Conservation (phyloP, 2,113 vertebrate genomes). For the Salvelinus alpinus region DNA sequence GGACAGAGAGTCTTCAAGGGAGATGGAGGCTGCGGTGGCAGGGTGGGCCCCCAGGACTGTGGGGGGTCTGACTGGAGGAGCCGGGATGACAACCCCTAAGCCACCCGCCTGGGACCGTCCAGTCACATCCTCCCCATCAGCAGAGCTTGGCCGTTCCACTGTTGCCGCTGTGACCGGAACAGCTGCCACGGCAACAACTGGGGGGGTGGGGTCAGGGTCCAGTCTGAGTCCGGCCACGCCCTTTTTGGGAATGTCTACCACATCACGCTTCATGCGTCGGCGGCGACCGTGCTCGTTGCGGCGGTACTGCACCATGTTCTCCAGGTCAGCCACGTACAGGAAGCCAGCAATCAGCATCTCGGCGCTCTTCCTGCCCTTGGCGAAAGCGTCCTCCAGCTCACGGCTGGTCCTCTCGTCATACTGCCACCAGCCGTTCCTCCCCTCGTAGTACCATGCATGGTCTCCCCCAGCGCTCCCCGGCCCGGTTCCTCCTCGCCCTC, state of each 20-base stretch:
- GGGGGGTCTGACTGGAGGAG: constrained; percentile 76
- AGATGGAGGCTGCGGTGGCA: constrained; percentile 67
- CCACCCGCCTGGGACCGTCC: constrained; percentile 48
- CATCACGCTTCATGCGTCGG: constrained; percentile 93
- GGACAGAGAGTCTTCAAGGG: constrained; percentile 84
- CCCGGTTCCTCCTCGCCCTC: constrained; percentile 77
- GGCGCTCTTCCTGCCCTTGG: constrained; percentile 90
- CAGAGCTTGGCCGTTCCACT: constrained; percentile 81
- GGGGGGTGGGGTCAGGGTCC: constrained; percentile 81
- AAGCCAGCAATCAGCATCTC: constrained; percentile 98
- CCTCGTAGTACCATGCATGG: constrained; percentile 96
- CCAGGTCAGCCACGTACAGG: constrained; percentile 93
- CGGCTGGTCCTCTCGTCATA: constrained; percentile 93
- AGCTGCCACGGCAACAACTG: constrained; percentile 43
- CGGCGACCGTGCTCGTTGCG: constrained; percentile 92
- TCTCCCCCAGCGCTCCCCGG: constrained; percentile 73
- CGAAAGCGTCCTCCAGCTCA: constrained; percentile 92
- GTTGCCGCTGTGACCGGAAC: constrained; percentile 52
- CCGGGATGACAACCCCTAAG: constrained; percentile 56
- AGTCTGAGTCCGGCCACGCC: constrained; percentile 93
- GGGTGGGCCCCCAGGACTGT: constrained; percentile 81
- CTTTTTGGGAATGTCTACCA: constrained; percentile 95
- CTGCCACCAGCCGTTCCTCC: constrained; percentile 98
- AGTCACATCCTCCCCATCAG: constrained; percentile 83
- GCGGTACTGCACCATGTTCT: constrained; percentile 97